Percentiles rank a stretch among this genome's conserved stretches.
These are phyloP conservation scores for Asobara japonica DNA, from an alignment of 1,140 invertebrate species.

Conservation along the genomic window DNA sequence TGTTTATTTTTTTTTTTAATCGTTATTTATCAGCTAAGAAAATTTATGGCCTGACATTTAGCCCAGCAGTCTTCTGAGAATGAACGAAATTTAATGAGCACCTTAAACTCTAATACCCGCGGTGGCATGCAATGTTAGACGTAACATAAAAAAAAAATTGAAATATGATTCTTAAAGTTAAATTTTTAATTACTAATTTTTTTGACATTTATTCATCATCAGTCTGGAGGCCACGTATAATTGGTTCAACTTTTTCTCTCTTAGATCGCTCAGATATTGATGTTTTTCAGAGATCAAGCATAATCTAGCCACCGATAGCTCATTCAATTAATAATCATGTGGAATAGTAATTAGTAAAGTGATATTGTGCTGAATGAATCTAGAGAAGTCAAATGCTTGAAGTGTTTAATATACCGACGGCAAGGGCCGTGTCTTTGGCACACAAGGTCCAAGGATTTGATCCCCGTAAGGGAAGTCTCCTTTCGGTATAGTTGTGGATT, in stretches of 20 bases:
- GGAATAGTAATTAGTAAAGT: not conserved
- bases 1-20: slow-evolving; percentile 10
- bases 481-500: too few relatives aligned
- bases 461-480: too few relatives aligned
- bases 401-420: too few relatives aligned
- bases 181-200: slow-evolving; percentile 5
- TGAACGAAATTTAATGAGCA: slow-evolving; percentile 5
- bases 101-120: not conserved
- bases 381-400: not conserved
- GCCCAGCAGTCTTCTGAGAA: slow-evolving; percentile 4
- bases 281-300: slow-evolving; percentile 47
- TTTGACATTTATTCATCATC: not conserved
- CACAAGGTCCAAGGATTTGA: too few relatives aligned
- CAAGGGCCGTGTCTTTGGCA: too few relatives aligned
- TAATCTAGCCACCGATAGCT: slow-evolving; percentile 34
- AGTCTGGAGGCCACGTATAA: slow-evolving; percentile 9
- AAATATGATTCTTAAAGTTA: not conserved
- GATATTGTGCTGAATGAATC: not conserved
- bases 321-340: not conserved
- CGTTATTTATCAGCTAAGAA: not conserved
- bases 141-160: not conserved
- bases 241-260: not conserved
- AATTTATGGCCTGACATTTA: slow-evolving; percentile 4
- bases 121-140: slow-evolving; percentile 6
- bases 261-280: not conserved